Conservation (phyloP, 2,888 invertebrate species). For the Geophilus truncorum region DNA sequence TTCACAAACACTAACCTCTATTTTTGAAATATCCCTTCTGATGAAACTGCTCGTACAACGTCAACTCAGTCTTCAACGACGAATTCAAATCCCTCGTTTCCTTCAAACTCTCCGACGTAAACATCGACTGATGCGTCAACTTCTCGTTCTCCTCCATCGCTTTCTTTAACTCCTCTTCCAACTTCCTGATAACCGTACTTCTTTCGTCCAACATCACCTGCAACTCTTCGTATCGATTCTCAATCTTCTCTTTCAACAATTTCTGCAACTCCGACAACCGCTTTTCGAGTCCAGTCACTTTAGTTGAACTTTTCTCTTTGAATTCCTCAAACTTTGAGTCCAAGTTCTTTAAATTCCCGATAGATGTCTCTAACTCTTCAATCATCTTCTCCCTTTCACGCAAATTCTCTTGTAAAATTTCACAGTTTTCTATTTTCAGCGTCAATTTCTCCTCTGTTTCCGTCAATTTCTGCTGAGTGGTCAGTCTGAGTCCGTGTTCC, state of each 20-base stretch:
- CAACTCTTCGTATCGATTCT: neutral
- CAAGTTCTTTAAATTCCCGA: neutral
- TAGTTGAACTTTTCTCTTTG: neutral
- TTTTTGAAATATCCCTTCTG: neutral
- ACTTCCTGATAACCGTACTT: neutral
- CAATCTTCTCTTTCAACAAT: neutral
- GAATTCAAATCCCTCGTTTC: constrained; percentile 8
- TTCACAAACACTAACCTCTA: neutral
- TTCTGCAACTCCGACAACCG: neutral
- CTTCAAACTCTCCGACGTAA: neutral
- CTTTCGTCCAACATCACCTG: constrained; percentile 22
- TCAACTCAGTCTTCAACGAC: constrained; percentile 25
- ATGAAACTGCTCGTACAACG: constrained; percentile 25
- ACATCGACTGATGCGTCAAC: neutral
- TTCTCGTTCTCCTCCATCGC: constrained; percentile 8
- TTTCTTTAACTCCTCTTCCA: constrained; percentile 18
- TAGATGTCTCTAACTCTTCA: too few species aligned
- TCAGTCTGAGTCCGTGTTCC: constrained; percentile 17
- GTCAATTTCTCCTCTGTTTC: too few species aligned
- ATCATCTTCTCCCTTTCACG: too few species aligned
- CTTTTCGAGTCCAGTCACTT: neutral
- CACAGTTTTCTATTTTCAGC: too few species aligned
- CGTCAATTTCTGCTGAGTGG: neutral
- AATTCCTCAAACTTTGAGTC: neutral
- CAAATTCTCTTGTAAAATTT: too few species aligned